Percentiles rank a stretch among this genome's conserved stretches.
These are phyloP conservation scores for Petromus typicus DNA, from an alignment of 2,113 vertebrate species.

Conservation along the genomic window DNA sequence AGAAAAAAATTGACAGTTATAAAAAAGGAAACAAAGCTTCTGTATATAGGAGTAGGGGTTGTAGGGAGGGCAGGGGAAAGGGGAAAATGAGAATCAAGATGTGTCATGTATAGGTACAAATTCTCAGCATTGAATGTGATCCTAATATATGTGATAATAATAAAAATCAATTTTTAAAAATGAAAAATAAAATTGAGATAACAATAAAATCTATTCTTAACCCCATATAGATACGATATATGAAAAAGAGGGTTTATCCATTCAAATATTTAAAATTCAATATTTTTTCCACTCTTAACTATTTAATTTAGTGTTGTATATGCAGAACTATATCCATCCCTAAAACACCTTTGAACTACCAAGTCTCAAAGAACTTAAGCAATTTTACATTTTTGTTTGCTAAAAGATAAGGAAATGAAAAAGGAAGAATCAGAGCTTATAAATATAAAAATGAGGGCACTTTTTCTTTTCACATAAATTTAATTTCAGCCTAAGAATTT, in stretches of 20 bases:
- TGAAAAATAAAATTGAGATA: not conserved
- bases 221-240: not conserved
- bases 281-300: not conserved
- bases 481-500: slow-evolving; percentile 45
- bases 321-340: not conserved
- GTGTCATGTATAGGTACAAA: too few species aligned
- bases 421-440: not conserved
- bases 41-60: too few species aligned
- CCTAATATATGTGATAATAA: too few species aligned
- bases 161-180: too few species aligned
- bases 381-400: slow-evolving; percentile 15
- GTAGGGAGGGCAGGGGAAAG: too few species aligned
- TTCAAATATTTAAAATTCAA: slow-evolving; percentile 32
- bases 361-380: not conserved
- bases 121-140: too few species aligned
- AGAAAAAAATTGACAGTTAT: too few species aligned
- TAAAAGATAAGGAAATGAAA: slow-evolving; percentile 27
- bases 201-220: not conserved
- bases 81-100: too few species aligned
- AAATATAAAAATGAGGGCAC: slow-evolving; percentile 9
- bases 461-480: slow-evolving; percentile 51
- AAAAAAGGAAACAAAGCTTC: too few species aligned
- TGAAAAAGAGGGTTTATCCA: not conserved
- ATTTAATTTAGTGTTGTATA: not conserved
- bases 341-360: not conserved